Evolutionary conservation across 2,888 invertebrate genomes (phyloP), one percentile per base, ranked within the genome.

Genomic region (Meganola albula): DNA sequence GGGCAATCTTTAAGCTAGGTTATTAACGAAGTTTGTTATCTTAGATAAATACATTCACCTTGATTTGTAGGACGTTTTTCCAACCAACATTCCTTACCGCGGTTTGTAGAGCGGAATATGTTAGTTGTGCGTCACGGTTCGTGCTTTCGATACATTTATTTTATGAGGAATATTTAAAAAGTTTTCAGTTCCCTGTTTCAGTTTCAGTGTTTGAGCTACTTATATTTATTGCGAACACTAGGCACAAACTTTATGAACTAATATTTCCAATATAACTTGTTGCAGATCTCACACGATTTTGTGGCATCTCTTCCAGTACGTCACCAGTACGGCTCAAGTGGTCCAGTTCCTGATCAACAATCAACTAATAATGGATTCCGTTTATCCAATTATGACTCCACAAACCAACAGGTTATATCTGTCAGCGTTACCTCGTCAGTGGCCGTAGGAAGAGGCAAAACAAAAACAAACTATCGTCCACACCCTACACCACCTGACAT

Each of bases 371-470:
- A n/a, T 53, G 29, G 51, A 55, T 40, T 45, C 63, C 45, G 61
- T 61, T 40, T 51, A 60, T 55, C 65, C 57, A 67, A 63, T 41
- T 56, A 55, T 10, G 52, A 53, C 12, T 32, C 54, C 26, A 40
- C 74, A 58, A 48, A 87, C 58, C 70, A 88, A 70, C 67, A 79
- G 66, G 76, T 85, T 12, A 85, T 85, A 59, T 83, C 84, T 20
- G 88, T 89, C 24, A 83, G 89, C 56, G 88, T 89, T 34, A 89
- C 89, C 4, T 89, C 89, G 5, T 88, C 89, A 4, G 87, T 89
- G 9, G 89, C 88, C 31, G 82, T 89, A 3, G 88, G 86, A 2
- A 82, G 89, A 32, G 83, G 87, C 4, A 68, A 61, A 48, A 52
- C 53, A 10, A 78, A 68, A 47, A 41, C 57, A 23, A 44, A 40